Evolutionary conservation across 2,113 vertebrate genomes (phyloP).

Genomic region (Epinephelus fuscoguttatus): DNA sequence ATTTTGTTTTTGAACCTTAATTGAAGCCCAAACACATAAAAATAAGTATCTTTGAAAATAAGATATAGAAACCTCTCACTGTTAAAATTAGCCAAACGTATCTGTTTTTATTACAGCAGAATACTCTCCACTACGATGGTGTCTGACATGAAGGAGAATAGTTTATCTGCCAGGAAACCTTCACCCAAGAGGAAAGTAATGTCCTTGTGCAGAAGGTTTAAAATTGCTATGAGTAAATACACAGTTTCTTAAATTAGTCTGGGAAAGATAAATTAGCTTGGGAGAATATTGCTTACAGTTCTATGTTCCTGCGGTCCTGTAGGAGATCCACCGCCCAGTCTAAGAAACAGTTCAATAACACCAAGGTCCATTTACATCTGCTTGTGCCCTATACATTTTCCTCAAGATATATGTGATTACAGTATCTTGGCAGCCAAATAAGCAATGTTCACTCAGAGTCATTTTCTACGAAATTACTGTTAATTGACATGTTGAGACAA

Average conservation of each 20-base stretch:
- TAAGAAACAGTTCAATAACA: slow-evolving; percentile 24
- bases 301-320: neutral
- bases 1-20: too few relatives aligned
- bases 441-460: neutral
- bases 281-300: slow-evolving; percentile 6
- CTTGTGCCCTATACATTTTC: neutral
- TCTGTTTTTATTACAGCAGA: neutral
- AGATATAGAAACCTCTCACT: neutral
- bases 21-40: neutral
- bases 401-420: neutral
- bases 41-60: neutral
- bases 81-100: neutral
- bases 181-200: slow-evolving; percentile 4
- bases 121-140: neutral
- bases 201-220: slow-evolving; percentile 1
- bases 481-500: neutral
- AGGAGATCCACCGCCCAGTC: neutral
- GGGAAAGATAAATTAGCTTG: slow-evolving; percentile 17
- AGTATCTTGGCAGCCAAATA: neutral
- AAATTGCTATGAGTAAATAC: slow-evolving; percentile 8
- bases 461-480: neutral
- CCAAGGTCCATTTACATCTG: slow-evolving; percentile 12
- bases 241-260: slow-evolving; percentile 17
- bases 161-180: slow-evolving; percentile 4
- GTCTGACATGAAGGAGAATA: neutral